Base-by-base conservation (phyloP, 2,888 invertebrate genomes). In the Gibbula magus region DNA sequence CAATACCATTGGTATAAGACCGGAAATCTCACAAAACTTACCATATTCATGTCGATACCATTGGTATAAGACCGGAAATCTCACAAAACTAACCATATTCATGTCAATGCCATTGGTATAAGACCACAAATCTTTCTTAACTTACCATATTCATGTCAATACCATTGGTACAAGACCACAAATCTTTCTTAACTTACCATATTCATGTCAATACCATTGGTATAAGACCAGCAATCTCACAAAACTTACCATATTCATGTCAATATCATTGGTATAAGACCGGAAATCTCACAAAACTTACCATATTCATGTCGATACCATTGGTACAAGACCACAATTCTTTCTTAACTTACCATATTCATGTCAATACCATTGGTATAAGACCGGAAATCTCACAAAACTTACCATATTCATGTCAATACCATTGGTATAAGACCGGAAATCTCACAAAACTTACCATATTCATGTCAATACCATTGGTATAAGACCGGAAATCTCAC, bases 21-120 rank as follows among this genome's bases (percentile, higher is more conserved):
- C 99, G 99, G 10, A 35, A 35, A 35, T 3, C 35, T 7, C 35
- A n/a, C 35, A 18, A 0, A 25, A 83, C 90, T 83, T 83, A 94
- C 96, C 92, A 97, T 97, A 93, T 99, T 99, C 96, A 99, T 99
- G 93, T 99, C 99, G 88, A 99, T 99, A 81, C 99, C 99, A 93
- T 99, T 99, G 79, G 99, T 99, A 93, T 98, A 99, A 76, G 98
- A 98, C 99, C 99, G 99, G 10, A 99, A 99, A 93, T 99, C 99
- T 94, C 99, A n/a, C 97, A 94, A 99, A 99, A 94, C 99, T n/a
- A n/a, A n/a, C n/a, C n/a, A n/a, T n/a, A n/a, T n/a, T n/a, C n/a
- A n/a, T n/a, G n/a, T n/a, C n/a, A n/a, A n/a, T n/a, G n/a, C n/a
- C n/a, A 99, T 93, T 99, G 99, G 10, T 22, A 20, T n/a, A 4